Evolutionary conservation across 2,797 vertebrate genomes (phyloP), one percentile per base, ranked within the genome.

Genomic region (Cyclopterus lumpus): DNA sequence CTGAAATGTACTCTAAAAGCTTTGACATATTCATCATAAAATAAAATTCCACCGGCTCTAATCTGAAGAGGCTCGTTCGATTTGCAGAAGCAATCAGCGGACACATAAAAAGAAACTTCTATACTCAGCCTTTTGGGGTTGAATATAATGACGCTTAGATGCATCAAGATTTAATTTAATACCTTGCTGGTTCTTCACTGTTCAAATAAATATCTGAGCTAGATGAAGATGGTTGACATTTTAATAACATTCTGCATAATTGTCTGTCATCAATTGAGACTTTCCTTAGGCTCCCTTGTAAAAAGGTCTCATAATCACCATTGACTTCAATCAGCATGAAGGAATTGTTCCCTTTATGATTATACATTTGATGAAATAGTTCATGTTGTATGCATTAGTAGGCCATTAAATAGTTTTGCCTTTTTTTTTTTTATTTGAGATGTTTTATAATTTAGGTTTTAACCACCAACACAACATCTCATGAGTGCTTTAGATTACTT

Each of bases 231-330:
- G 8, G 10, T 26, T 70, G 12, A 65, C 14, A 36, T 86, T 74
- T 67, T 54, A 49, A 69, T 73, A 44, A 84, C 54, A 16, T 46
- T 59, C 1, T 9, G 28, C 60, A 32, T 79, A 55, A 79, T 86
- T 61, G 61, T 57, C 11, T 60, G 34, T 79, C 62, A 75, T 83
- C 34, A 65, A 28, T 28, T 76, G 53, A 58, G 40, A 67, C 9
- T 40, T 1, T 74, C 64, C 22, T 68, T 7, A 16, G 24, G 20
- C 24, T 62, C 11, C 11, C 16, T 34, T 36, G 14, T 67, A 15
- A 18, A 61, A 26, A 6, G 0, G 38, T 15, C 55, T 71, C 68
- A 26, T 14, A 49, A 46, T 83, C 49, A 73, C 16, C 24, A 12
- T 26, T 44, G 26, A 69, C 16, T 83, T 63, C 18, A 73, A 72